phyloP scores from a whole-genome alignment of 2,797 vertebrate genomes.

The Catamblyrhynchus diadema region DNA sequence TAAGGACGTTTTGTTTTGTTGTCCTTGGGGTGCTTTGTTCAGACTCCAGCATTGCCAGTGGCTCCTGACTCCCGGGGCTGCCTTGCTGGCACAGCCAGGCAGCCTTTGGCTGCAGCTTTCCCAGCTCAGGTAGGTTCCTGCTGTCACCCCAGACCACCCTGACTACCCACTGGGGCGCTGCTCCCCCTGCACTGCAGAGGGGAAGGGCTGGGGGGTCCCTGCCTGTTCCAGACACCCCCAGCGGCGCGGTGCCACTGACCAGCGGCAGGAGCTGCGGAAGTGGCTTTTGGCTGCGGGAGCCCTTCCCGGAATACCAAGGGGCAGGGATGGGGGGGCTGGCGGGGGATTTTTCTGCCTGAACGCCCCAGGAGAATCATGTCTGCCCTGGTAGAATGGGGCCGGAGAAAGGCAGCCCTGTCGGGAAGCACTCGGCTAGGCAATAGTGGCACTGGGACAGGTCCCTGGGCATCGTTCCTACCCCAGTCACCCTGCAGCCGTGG shows the following conservation, averaged over 20 bases:
- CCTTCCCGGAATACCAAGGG: constrained; percentile 56
- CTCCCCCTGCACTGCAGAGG: background rate
- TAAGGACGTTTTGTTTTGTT: constrained; percentile 38
- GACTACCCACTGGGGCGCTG: accelerated
- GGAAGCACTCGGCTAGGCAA: background rate
- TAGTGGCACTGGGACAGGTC: background rate
- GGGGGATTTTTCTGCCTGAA: constrained; percentile 66
- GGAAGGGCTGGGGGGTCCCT: background rate
- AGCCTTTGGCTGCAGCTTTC: background rate
- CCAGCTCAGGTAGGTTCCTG: background rate
- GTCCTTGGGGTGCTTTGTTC: background rate
- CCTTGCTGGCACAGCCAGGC: background rate
- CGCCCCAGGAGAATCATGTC: constrained; percentile 6
- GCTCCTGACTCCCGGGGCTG: constrained; percentile 15
- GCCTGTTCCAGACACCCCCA: constrained; percentile 3
- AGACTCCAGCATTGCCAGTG: background rate
- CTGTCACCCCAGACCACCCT: background rate
- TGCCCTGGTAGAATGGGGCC: background rate
- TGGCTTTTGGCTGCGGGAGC: constrained; percentile 18
- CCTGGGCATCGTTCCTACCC: background rate
- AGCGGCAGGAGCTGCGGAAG: background rate
- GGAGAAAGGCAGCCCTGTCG: background rate
- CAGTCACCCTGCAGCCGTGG: background rate
- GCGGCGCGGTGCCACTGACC: background rate
- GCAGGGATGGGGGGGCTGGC: background rate